These are phyloP conservation scores for Phyllostomus discolor DNA, from an alignment of 2,113 vertebrate genomes.

Conservation along the genomic window DNA sequence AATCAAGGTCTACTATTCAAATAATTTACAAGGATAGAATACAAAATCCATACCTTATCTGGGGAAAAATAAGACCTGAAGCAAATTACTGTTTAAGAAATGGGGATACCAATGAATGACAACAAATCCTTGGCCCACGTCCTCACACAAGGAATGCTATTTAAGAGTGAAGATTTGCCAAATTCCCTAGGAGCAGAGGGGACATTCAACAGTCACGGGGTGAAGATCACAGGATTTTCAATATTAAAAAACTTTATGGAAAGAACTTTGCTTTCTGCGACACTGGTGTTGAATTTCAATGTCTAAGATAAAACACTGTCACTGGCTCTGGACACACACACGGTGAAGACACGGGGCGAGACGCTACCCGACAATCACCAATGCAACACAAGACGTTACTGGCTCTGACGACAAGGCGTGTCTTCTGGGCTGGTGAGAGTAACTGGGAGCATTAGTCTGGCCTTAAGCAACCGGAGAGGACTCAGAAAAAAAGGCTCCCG, in stretches of 20 bases:
- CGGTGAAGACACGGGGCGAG: not conserved
- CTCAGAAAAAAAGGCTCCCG: not conserved
- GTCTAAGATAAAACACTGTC: not conserved
- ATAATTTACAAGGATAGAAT: conserved; percentile 46
- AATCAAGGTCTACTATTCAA: conserved; percentile 44
- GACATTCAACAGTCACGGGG: conserved; percentile 20
- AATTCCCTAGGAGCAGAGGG: conserved; percentile 15
- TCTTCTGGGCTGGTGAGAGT: not conserved
- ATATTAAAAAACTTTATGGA: not conserved
- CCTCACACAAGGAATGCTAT: conserved; percentile 60
- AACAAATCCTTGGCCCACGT: conserved; percentile 54
- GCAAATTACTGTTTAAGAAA: conserved; percentile 68
- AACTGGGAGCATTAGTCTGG: not conserved
- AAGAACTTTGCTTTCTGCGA: conserved; percentile 4
- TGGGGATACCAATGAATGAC: conserved; percentile 46
- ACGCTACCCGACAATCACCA: not conserved
- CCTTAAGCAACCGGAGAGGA: not conserved
- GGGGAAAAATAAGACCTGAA: conserved; percentile 61
- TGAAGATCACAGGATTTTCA: conserved; percentile 59
- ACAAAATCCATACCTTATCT: conserved; percentile 67
- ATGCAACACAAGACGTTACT: not conserved
- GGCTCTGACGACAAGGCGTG: not conserved
- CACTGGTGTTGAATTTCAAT: not conserved
- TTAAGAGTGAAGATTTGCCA: conserved; percentile 53
- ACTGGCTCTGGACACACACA: not conserved